These are phyloP conservation scores for Labrus mixtus DNA, from an alignment of 2,113 vertebrate species.

Conservation along the genomic window DNA sequence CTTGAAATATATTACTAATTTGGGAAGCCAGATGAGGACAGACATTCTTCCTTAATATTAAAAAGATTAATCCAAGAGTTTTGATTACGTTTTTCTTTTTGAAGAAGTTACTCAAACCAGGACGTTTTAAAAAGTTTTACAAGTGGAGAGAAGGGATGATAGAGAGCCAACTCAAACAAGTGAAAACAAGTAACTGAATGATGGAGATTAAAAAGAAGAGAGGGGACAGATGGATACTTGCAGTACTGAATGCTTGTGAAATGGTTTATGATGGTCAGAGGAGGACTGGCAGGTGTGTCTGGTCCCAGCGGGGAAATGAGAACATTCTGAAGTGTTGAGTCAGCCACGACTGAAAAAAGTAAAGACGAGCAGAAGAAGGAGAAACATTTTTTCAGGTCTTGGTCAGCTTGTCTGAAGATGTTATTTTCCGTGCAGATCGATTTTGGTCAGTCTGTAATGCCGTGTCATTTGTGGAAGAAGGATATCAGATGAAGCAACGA, in stretches of 20 bases:
- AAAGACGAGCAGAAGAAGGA: conserved; percentile 2
- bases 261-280: conserved; percentile 36
- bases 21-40: background rate
- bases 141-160: background rate
- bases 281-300: conserved; percentile 39
- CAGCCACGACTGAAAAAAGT: conserved; percentile 29
- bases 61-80: too few relatives aligned
- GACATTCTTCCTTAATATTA: too few relatives aligned
- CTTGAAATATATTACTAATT: too few relatives aligned
- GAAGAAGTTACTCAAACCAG: background rate
- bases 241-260: conserved; percentile 26
- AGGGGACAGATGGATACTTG: conserved; percentile 41
- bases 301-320: conserved; percentile 41
- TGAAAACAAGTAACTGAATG: background rate
- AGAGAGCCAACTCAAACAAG: background rate
- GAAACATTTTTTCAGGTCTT: conserved; percentile 1
- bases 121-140: background rate
- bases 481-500: background rate
- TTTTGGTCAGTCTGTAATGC: background rate
- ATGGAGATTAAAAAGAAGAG: conserved; percentile 5
- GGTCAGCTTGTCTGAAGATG: conserved; percentile 1
- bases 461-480: background rate
- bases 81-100: too few relatives aligned
- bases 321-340: conserved; percentile 63
- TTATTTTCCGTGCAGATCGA: background rate